phyloP scores from a whole-genome alignment of 2,113 vertebrate species.

The Eulemur rufifrons region DNA sequence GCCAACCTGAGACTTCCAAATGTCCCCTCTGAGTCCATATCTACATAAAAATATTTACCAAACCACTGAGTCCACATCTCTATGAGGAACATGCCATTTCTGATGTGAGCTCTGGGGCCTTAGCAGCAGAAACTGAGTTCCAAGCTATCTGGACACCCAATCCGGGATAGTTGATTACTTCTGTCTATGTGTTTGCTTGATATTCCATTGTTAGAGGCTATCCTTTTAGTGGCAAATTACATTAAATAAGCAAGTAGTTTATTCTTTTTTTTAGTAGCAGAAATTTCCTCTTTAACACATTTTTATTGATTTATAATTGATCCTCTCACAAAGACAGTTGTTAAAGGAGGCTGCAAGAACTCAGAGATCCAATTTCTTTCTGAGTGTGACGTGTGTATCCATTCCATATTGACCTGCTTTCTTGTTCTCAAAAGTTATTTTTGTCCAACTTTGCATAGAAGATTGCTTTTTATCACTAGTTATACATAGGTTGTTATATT shows the following conservation, averaged over 20 bases:
- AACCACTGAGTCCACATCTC: background rate
- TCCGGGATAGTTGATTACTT: background rate
- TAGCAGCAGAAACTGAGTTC: background rate
- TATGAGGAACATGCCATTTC: background rate
- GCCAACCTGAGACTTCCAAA: background rate
- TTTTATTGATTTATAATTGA: background rate
- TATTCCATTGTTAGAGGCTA: background rate
- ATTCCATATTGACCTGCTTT: background rate
- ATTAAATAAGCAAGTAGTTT: background rate
- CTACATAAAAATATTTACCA: background rate
- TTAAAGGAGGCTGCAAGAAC: background rate
- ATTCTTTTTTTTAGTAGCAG: background rate
- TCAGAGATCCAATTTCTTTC: background rate
- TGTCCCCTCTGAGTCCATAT: background rate
- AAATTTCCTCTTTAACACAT: background rate
- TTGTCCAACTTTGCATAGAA: background rate
- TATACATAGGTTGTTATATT: background rate
- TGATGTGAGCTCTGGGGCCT: background rate
- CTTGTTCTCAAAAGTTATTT: slow-evolving; percentile 10
- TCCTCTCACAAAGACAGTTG: background rate
- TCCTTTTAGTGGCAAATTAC: background rate
- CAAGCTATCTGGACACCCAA: background rate
- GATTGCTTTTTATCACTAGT: slow-evolving; percentile 26
- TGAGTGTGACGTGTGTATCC: background rate
- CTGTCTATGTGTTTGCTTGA: background rate